Percentiles rank a stretch among this genome's conserved stretches.
Evolutionary conservation across 2,888 invertebrate species (phyloP).

Genomic region (Limnephilus auricula): DNA sequence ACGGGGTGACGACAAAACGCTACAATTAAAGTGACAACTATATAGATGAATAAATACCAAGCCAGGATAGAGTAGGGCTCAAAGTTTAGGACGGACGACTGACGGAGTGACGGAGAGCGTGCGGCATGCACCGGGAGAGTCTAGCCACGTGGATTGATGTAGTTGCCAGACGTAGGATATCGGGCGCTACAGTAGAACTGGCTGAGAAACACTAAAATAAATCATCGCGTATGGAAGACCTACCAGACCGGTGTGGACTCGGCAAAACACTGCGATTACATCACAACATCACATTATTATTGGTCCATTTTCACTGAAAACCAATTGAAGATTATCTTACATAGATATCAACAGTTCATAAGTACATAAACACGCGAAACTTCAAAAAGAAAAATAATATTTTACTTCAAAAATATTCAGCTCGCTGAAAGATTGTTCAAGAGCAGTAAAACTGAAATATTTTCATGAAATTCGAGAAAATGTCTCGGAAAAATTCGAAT

Average conservation of each 20-base stretch:
- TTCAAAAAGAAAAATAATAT: background rate
- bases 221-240: conserved; percentile 51
- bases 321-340: conserved; percentile 40
- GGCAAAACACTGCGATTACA: conserved; percentile 62
- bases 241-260: conserved; percentile 47
- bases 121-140: background rate
- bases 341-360: conserved; percentile 43
- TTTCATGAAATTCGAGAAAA: background rate
- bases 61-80: background rate
- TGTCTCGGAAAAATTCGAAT: background rate
- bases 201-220: conserved; percentile 58
- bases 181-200: conserved; percentile 28
- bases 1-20: background rate
- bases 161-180: conserved; percentile 27
- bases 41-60: background rate
- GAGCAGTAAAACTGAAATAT: background rate
- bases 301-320: conserved; percentile 42
- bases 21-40: background rate
- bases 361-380: conserved; percentile 39
- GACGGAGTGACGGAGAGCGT: background rate
- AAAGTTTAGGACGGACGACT: background rate
- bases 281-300: conserved; percentile 60
- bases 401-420: background rate
- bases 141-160: conserved; percentile 56
- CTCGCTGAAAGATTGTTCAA: background rate